Percentiles rank a stretch among this genome's conserved stretches.
phyloP scores from a whole-genome alignment of 2,113 vertebrate genomes.

The Peromyscus californicus region DNA sequence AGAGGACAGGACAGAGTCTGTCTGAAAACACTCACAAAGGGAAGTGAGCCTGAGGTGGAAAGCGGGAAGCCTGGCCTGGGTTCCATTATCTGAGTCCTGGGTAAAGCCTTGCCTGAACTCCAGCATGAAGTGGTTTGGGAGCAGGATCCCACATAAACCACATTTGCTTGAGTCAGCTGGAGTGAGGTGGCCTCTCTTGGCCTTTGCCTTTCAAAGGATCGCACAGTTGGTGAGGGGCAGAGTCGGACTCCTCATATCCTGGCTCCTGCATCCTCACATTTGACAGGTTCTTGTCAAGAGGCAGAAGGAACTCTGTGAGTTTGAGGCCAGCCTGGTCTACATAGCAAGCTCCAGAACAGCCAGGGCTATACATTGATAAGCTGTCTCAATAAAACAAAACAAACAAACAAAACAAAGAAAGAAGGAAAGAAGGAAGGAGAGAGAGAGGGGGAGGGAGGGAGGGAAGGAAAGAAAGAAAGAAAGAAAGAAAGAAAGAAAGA shows the following conservation, averaged over 20 bases:
- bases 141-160: not conserved
- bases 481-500: too few relatives aligned
- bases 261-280: not conserved
- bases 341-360: not conserved
- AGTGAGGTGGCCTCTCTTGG: not conserved
- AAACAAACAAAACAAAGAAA: not conserved
- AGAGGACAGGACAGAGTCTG: not conserved
- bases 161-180: not conserved
- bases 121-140: not conserved
- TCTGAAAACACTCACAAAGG: not conserved
- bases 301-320: not conserved
- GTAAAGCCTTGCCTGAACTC: not conserved
- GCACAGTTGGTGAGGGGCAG: not conserved
- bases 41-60: not conserved
- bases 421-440: not conserved
- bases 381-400: not conserved
- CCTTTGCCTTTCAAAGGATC: not conserved
- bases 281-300: not conserved
- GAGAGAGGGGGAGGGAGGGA: too few relatives aligned
- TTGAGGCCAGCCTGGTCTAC: not conserved
- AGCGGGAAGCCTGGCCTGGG: not conserved
- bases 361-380: not conserved
- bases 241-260: fast-evolving
- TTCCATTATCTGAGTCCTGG: not conserved
- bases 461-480: too few relatives aligned